A percentile compares a stretch with the other conserved stretches of the same genome.
These are phyloP conservation scores for Telmatochromis sp. DNA, from an alignment of 2,113 vertebrate species.

Conservation along the genomic window DNA sequence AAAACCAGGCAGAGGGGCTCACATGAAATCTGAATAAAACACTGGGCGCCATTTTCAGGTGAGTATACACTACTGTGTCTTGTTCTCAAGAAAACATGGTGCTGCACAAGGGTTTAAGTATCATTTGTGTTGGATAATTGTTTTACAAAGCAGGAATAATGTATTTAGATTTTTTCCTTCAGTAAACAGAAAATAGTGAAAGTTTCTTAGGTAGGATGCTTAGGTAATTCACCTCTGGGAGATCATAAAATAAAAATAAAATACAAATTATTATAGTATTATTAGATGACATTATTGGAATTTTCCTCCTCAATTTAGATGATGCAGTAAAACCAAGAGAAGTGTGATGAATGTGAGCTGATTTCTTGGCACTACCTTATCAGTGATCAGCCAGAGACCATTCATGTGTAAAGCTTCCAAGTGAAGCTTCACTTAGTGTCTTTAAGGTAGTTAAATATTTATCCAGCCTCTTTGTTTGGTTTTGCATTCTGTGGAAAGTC, in stretches of 20 bases:
- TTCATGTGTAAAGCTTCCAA: neutral
- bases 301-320: neutral
- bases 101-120: neutral
- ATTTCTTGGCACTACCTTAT: neutral
- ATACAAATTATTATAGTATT: neutral
- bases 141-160: neutral
- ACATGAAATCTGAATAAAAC: neutral
- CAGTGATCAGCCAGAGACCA: neutral
- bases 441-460: neutral
- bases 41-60: neutral
- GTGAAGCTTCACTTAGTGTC: neutral
- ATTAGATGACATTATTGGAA: neutral
- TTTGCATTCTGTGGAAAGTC: neutral
- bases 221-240: neutral
- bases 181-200: neutral
- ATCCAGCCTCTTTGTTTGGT: neutral
- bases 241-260: neutral
- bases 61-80: neutral
- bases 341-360: neutral
- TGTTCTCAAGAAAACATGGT: neutral
- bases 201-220: neutral
- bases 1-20: neutral
- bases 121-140: neutral
- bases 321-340: neutral
- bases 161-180: neutral